These are phyloP conservation scores for Drosophila bunnanda DNA, from an alignment of 2,888 invertebrate genomes.

Conservation along the genomic window DNA sequence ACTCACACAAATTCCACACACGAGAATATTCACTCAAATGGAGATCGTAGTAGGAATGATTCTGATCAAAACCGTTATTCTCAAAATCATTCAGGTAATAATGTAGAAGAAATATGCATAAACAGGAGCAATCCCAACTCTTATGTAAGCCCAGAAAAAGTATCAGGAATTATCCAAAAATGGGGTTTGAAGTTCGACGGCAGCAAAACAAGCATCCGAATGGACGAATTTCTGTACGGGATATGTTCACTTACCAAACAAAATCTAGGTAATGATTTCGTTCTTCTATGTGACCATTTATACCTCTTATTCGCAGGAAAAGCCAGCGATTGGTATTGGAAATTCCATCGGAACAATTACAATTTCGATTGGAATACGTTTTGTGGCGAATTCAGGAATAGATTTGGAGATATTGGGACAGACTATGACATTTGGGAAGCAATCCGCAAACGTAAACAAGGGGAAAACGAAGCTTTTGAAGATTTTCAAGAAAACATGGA, in stretches of 20 bases:
- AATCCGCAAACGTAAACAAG: background rate
- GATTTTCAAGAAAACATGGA: background rate
- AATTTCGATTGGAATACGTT: slow-evolving; percentile 7
- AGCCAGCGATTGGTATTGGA: slow-evolving; percentile 8
- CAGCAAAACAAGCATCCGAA: slow-evolving; percentile 1
- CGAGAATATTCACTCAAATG: background rate
- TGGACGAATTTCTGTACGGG: background rate
- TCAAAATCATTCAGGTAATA: background rate
- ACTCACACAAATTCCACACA: background rate
- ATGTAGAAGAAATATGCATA: background rate
- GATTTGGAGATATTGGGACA: slow-evolving; percentile 5
- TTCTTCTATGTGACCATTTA: slow-evolving; percentile 9
- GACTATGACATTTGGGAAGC: slow-evolving; percentile 6
- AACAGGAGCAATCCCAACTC: background rate
- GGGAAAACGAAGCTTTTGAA: background rate
- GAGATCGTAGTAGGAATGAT: background rate
- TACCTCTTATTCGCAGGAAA: slow-evolving; percentile 8
- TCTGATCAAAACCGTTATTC: background rate
- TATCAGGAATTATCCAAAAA: slow-evolving; percentile 5
- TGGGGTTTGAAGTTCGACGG: slow-evolving; percentile 3
- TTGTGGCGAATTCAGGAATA: slow-evolving; percentile 6
- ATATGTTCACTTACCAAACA: slow-evolving; percentile 10
- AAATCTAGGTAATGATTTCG: slow-evolving; percentile 2
- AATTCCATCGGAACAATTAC: slow-evolving; percentile 1
- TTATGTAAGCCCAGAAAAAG: background rate